These are phyloP conservation scores for Mesocentrotus franciscanus DNA, from an alignment of 53 echinoderm and acorn worm species.

Conservation along the genomic window DNA sequence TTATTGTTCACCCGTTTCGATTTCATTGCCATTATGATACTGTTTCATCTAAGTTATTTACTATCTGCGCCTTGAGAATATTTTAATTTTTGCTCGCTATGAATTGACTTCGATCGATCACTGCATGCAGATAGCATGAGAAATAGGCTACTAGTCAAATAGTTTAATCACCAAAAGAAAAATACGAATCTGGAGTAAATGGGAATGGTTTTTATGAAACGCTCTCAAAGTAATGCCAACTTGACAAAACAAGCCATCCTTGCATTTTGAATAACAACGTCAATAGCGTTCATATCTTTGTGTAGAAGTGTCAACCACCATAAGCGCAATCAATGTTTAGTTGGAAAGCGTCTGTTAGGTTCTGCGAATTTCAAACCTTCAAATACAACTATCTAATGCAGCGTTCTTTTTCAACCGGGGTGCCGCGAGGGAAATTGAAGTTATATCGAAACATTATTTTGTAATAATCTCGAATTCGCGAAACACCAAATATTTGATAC, in stretches of 20 bases:
- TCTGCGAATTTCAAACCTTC: too few species aligned
- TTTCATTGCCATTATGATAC: constrained; percentile 50
- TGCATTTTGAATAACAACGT: neutral
- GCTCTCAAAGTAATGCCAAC: neutral
- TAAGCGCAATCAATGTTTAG: too few species aligned
- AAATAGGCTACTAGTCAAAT: neutral
- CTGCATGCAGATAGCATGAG: neutral
- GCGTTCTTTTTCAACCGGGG: too few species aligned
- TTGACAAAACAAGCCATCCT: neutral
- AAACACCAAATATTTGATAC: too few species aligned
- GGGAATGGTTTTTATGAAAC: neutral
- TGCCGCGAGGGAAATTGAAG: too few species aligned
- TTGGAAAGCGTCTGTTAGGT: too few species aligned
- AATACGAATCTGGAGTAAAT: neutral
- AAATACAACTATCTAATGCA: too few species aligned
- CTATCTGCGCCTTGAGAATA: neutral
- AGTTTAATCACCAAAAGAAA: neutral
- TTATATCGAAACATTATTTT: too few species aligned
- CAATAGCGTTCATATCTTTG: too few species aligned
- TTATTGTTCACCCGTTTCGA: constrained; percentile 16
- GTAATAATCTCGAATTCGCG: too few species aligned
- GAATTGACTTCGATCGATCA: neutral
- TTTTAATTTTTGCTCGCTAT: neutral
- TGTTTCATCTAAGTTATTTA: constrained; percentile 18
- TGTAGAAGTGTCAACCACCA: too few species aligned